These are phyloP conservation scores for Sceloporus tristichus DNA, from an alignment of 2,113 vertebrate species.

Conservation along the genomic window DNA sequence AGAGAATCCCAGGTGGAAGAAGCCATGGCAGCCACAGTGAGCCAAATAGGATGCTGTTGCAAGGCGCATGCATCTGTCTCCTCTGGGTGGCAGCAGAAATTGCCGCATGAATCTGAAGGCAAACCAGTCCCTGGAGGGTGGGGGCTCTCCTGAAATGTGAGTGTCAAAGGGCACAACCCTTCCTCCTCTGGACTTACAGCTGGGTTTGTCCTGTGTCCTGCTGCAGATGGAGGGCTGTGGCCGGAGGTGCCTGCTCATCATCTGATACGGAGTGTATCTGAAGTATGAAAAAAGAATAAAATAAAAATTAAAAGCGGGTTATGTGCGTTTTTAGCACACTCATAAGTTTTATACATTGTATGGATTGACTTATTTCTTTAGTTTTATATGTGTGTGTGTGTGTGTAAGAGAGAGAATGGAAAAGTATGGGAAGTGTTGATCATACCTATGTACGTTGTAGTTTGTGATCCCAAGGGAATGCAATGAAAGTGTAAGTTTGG, in stretches of 20 bases:
- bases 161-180: not conserved
- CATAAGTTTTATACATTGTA: slow-evolving; percentile 80
- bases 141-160: not conserved
- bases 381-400: slow-evolving; percentile 63
- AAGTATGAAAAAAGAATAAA: slow-evolving; percentile 64
- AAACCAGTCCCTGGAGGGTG: not conserved
- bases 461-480: slow-evolving; percentile 37
- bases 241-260: slow-evolving; percentile 48
- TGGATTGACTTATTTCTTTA: slow-evolving; percentile 73
- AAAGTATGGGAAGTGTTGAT: slow-evolving; percentile 49
- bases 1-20: not conserved
- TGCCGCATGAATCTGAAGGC: too few species aligned
- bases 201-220: slow-evolving; percentile 30
- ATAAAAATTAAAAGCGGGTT: slow-evolving; percentile 68
- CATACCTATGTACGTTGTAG: slow-evolving; percentile 39
- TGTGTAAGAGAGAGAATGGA: slow-evolving; percentile 16
- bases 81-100: not conserved
- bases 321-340: slow-evolving; percentile 83
- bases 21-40: not conserved
- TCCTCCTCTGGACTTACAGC: not conserved
- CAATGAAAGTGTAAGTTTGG: slow-evolving; percentile 47
- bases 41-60: too few species aligned
- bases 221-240: slow-evolving; percentile 51
- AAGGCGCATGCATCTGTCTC: not conserved
- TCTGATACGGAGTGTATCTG: slow-evolving; percentile 65